Conservation (phyloP, 2,888 invertebrate species). For the Busseola fusca region DNA sequence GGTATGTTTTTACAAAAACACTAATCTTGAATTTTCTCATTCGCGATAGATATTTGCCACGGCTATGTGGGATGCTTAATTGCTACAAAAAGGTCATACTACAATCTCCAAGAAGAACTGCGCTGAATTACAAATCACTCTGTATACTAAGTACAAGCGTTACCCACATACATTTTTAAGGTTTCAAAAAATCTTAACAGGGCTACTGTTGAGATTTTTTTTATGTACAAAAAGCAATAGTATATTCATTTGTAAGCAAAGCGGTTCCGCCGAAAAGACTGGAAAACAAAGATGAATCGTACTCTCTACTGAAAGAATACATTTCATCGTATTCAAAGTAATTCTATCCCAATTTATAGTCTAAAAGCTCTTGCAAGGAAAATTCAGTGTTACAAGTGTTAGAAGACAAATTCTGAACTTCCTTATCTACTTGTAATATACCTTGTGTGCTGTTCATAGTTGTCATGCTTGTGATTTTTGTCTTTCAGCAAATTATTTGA, state of each 20-base stretch:
- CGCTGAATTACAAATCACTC: background rate
- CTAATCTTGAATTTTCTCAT: background rate
- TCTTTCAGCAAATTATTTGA: slow-evolving; percentile 41
- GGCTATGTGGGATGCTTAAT: background rate
- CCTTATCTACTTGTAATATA: slow-evolving; percentile 11
- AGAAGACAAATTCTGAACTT: slow-evolving; percentile 6
- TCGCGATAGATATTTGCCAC: background rate
- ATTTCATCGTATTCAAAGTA: background rate
- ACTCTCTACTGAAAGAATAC: slow-evolving; percentile 9
- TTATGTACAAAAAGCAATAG: slow-evolving; percentile 35
- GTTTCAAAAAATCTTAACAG: background rate
- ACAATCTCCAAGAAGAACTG: background rate
- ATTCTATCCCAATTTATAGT: slow-evolving; percentile 8
- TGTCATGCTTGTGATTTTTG: slow-evolving; percentile 45
- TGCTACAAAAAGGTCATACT: background rate
- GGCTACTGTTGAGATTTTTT: background rate
- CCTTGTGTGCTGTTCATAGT: slow-evolving; percentile 38
- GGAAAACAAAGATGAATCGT: background rate
- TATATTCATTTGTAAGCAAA: slow-evolving; percentile 26
- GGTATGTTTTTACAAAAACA: background rate
- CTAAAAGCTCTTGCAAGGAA: slow-evolving; percentile 24
- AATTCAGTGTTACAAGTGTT: slow-evolving; percentile 5
- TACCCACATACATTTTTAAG: background rate
- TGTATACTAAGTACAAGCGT: slow-evolving; percentile 6
- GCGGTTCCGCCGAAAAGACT: background rate